Evolutionary conservation across 2,113 vertebrate species (phyloP).

Genomic region (Notiomystis cincta): DNA sequence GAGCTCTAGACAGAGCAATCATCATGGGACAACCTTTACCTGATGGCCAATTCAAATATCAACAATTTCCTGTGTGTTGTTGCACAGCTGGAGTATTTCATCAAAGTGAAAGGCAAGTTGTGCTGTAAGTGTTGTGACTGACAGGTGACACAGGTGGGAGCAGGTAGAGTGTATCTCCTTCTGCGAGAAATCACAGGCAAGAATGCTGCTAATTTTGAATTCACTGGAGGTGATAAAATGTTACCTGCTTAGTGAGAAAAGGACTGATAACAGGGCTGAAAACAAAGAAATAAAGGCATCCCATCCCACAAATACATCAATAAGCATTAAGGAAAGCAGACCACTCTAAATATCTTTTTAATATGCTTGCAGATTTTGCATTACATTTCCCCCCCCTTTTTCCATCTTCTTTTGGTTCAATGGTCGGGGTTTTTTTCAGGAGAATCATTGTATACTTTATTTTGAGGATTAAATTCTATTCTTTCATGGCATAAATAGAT

Average conservation of each 20-base stretch:
- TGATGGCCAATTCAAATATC: not conserved
- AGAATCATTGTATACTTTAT: not conserved
- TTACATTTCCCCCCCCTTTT: rapidly evolving
- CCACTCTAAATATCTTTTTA: not conserved
- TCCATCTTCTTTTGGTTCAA: not conserved
- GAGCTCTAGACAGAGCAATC: not conserved
- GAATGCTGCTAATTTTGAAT: not conserved
- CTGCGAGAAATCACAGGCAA: not conserved
- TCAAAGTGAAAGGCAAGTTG: not conserved
- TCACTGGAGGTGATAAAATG: not conserved
- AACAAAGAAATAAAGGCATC: not conserved
- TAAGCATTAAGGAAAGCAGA: not conserved
- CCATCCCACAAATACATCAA: not conserved
- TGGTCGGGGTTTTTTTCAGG: not conserved
- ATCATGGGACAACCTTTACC: not conserved
- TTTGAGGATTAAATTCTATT: not conserved
- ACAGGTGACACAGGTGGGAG: not conserved
- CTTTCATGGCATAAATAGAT: not conserved
- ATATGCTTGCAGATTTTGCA: not conserved
- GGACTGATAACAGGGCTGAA: not conserved
- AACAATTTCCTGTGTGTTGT: not conserved
- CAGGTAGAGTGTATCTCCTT: rapidly evolving
- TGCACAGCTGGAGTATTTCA: not conserved
- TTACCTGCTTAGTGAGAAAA: not conserved
- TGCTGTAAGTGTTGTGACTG: not conserved